Base-by-base conservation (phyloP, 2,888 invertebrate genomes). In the Cylloceria caligata region DNA sequence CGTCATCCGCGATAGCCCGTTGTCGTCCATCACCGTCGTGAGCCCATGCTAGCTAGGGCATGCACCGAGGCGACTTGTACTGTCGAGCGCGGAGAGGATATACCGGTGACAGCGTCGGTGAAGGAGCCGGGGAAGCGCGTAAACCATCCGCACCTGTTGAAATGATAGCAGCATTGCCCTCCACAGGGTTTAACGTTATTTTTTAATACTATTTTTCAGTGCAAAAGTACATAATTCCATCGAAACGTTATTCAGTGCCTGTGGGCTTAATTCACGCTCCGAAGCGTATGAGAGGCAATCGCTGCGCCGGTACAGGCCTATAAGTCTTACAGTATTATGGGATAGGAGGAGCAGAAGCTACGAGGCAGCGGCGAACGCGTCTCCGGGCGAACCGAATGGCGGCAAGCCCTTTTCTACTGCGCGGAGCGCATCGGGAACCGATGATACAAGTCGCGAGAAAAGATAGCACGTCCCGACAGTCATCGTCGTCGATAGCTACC, bases 21-120 rank as follows among this genome's bases (percentile, higher is more conserved):
- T 86, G 84, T 83, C 87, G 86, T 86, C 49, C 85, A 86, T 87
- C 87, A 85, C 80, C 73, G 74, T 74, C 83, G 72, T 49, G 82
- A 80, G 47, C 36, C 19, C 57, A 30, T 30, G 45, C 45, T 27
- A 19, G 57, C 55, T 42, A 13, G 19, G 45, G 49, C 62, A 64
- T 47, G 39, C 71, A 21, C 27, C 55, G 27, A 6, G n/a, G n/a
- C n/a, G 45, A 34, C 57, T 72, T 45, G 30, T 60, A 34, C 72
- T 47, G 72, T 72, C 72, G 72, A 69, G 39, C 39, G 16, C 39
- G 42, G 21, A 19, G 42, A n/a, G 34, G 16, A 34, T 19, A 60
- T 60, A 72, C 7, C 45, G 45, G 34, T 21, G 64, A 62, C 57
- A 36, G 47, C 47, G 42, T 16, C 45, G 60, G 60, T 62, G 30